A percentile compares a stretch with the other conserved stretches of the same genome.
Evolutionary conservation across 2,797 vertebrate species (phyloP).

Genomic region (Gambusia yucatana): DNA sequence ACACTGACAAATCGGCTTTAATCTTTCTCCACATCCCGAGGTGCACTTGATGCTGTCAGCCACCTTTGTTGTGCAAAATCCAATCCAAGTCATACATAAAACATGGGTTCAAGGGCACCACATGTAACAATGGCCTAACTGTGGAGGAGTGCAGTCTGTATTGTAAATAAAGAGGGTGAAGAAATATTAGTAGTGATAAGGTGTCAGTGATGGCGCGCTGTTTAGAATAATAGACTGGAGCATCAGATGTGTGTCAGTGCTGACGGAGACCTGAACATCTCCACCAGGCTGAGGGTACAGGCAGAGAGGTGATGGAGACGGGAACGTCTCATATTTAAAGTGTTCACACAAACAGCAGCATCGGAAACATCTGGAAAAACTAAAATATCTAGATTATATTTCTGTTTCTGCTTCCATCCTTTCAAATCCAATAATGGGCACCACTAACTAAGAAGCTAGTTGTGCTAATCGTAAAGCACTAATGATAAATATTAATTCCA

Average conservation of each 20-base stretch:
- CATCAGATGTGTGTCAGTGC: conserved; percentile 41
- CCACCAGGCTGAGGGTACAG: not conserved
- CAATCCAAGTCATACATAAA: conserved; percentile 19
- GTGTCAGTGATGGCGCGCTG: conserved; percentile 48
- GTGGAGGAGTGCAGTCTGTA: conserved; percentile 17
- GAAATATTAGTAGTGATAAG: conserved; percentile 28
- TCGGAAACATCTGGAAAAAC: not conserved
- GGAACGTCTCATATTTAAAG: not conserved
- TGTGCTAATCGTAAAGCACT: too few species aligned
- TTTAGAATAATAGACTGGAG: conserved; percentile 41
- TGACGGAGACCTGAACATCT: conserved; percentile 29
- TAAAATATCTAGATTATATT: not conserved
- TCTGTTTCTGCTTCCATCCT: not conserved
- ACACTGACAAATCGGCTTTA: conserved; percentile 14
- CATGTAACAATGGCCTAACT: not conserved
- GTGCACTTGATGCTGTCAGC: conserved; percentile 3
- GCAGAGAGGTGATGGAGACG: not conserved
- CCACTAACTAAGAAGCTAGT: too few species aligned
- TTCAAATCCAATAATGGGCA: not conserved
- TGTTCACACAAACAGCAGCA: not conserved
- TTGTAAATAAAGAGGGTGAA: conserved; percentile 14
- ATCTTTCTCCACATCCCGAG: not conserved
- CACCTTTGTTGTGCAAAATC: conserved; percentile 32
- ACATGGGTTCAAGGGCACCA: conserved; percentile 2
- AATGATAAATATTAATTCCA: too few species aligned